Percentiles rank a stretch among this genome's conserved stretches.
These are phyloP conservation scores for Pelodytes ibericus DNA, from an alignment of 2,797 vertebrate species.

Conservation along the genomic window DNA sequence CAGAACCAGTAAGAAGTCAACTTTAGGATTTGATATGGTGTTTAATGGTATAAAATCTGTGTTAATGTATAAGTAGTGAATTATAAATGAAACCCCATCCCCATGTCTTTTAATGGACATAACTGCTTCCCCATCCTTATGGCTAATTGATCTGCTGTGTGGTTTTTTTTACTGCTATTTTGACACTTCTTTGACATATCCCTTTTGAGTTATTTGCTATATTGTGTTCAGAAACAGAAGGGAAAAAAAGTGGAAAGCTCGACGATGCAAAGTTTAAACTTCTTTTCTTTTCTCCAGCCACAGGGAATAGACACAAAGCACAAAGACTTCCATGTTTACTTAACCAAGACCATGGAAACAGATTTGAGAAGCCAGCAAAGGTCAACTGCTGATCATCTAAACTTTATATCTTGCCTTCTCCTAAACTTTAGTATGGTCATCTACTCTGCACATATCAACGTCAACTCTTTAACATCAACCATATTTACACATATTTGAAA, in stretches of 20 bases:
- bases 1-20: too few species aligned
- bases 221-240: slow-evolving; percentile 6
- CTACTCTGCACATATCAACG: not conserved
- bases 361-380: not conserved
- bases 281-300: not conserved
- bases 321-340: not conserved
- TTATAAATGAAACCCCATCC: slow-evolving; percentile 46
- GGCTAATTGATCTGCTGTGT: slow-evolving; percentile 45
- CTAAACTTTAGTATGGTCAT: not conserved
- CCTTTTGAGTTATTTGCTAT: slow-evolving; percentile 34
- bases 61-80: slow-evolving; percentile 48
- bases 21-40: slow-evolving; percentile 47
- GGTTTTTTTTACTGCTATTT: slow-evolving; percentile 24
- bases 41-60: slow-evolving; percentile 38
- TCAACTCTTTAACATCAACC: too few species aligned
- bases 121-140: slow-evolving; percentile 26
- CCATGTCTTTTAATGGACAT: slow-evolving; percentile 38
- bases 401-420: not conserved
- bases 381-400: not conserved
- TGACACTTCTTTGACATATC: slow-evolving; percentile 31
- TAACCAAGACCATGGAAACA: not conserved
- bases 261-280: not conserved
- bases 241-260: not conserved
- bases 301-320: not conserved
- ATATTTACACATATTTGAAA: too few species aligned